Conservation (phyloP, 2,797 vertebrate species). For the Lindbergichthys nudifrons region DNA sequence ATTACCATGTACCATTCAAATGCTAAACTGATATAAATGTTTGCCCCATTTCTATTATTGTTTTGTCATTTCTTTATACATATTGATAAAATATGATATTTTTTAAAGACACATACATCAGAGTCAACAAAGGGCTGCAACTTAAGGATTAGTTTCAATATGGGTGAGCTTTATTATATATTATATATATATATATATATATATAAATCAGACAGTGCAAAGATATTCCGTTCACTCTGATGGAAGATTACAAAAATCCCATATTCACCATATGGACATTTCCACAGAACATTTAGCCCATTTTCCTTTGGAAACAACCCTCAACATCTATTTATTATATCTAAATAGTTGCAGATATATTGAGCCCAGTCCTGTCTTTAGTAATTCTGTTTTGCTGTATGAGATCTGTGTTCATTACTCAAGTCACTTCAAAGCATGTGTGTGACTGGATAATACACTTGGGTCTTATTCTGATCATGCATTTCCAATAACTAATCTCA, state of each 20-base stretch:
- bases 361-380: not conserved
- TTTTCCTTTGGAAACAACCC: not conserved
- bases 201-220: no score
- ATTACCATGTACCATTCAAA: not conserved
- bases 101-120: not conserved
- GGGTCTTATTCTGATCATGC: not conserved
- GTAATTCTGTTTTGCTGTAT: not conserved
- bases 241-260: no score
- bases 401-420: not conserved
- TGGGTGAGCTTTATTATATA: no score
- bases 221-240: no score
- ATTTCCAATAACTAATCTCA: not conserved
- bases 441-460: constrained; percentile 4
- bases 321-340: not conserved
- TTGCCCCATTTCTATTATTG: not conserved
- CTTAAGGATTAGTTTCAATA: not conserved
- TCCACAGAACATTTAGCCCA: no score
- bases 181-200: no score
- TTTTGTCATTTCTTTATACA: not conserved
- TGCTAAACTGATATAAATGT: not conserved
- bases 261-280: no score
- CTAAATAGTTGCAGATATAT: not conserved
- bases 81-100: not conserved
- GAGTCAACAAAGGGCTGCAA: not conserved
- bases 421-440: not conserved